phyloP scores from a whole-genome alignment of 2,797 vertebrate species.

The Balearica regulorum region DNA sequence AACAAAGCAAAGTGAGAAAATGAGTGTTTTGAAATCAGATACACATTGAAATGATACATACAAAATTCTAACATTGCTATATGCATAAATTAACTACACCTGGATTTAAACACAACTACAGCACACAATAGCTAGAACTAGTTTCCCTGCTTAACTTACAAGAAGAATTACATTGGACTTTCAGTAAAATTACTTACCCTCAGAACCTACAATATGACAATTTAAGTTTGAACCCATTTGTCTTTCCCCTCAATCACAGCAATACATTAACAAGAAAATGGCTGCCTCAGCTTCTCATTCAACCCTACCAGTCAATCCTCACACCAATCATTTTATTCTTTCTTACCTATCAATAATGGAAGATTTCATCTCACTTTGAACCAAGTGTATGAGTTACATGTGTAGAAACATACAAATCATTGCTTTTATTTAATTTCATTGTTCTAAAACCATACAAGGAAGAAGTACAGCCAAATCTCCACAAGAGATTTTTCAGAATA shows the following conservation, averaged over 20 bases:
- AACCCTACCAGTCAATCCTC: neutral
- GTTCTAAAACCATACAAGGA: neutral
- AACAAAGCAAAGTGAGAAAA: neutral
- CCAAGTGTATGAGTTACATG: neutral
- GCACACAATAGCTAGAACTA: neutral
- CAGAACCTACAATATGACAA: neutral
- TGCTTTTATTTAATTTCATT: neutral
- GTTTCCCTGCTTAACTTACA: neutral
- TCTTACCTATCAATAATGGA: neutral
- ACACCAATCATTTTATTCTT: neutral
- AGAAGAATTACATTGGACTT: neutral
- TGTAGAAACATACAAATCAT: neutral
- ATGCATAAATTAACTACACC: neutral
- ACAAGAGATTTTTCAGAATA: neutral
- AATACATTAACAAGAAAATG: slow-evolving; percentile 28
- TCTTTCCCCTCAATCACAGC: neutral
- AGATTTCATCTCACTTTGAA: neutral
- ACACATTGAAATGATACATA: neutral
- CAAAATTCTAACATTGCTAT: neutral
- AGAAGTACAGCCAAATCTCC: neutral
- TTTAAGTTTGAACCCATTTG: neutral
- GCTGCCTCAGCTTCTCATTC: slow-evolving; percentile 4
- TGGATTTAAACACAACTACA: neutral
- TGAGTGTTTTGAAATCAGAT: neutral
- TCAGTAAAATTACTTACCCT: neutral